phyloP scores from a whole-genome alignment of 2,797 vertebrate genomes.

The Gadopsis bispinosus region DNA sequence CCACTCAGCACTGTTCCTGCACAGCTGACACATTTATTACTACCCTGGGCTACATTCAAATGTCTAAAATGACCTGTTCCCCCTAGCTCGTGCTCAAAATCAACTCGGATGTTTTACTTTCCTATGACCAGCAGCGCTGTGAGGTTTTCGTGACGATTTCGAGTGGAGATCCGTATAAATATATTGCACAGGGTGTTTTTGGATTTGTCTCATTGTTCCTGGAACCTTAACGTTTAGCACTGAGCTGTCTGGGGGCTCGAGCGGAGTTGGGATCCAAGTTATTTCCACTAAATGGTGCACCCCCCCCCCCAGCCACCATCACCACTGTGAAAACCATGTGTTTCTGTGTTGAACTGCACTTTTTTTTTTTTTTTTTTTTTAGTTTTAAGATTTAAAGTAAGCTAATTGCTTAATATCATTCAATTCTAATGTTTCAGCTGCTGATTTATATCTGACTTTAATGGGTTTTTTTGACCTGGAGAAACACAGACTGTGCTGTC shows the following conservation, averaged over 20 bases:
- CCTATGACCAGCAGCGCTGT: neutral
- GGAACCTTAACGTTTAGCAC: neutral
- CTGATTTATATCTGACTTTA: neutral
- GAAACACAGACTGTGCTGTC: neutral
- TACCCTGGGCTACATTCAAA: constrained; percentile 5
- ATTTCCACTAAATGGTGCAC: constrained; percentile 11
- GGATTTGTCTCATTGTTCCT: neutral
- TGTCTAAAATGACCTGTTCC: constrained; percentile 3
- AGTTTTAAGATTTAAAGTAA: neutral
- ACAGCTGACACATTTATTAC: constrained; percentile 60
- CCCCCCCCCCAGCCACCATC: neutral
- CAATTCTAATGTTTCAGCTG: neutral
- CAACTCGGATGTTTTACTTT: neutral
- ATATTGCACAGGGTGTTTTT: neutral
- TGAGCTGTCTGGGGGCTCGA: neutral
- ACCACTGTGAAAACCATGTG: constrained; percentile 3
- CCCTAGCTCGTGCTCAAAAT: neutral
- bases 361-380: neutral
- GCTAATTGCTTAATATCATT: neutral
- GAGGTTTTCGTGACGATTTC: neutral
- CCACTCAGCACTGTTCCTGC: constrained; percentile 77
- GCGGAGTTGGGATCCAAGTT: constrained; percentile 4
- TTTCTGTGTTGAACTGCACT: neutral
- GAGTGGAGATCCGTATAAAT: neutral
- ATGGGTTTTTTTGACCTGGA: neutral